Base-by-base conservation (phyloP, 2,113 vertebrate genomes). In the Eonycteris spelaea region DNA sequence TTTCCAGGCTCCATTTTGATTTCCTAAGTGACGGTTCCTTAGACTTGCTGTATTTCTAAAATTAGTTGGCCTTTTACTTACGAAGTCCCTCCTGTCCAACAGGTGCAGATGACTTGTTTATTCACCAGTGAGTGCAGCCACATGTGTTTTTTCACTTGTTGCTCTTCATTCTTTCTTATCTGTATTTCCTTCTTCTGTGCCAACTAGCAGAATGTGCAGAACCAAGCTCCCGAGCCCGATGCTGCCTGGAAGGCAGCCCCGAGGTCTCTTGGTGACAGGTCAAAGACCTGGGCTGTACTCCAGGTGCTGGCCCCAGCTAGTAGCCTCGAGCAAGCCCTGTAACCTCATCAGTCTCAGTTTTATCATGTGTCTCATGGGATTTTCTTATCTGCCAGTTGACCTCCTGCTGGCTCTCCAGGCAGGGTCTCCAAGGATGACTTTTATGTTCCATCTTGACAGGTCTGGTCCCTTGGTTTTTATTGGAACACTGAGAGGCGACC, bases 41-140 rank as follows among this genome's bases (percentile, higher is more conserved):
- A 73, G 45, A 57, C 68, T 74, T 22, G n/a, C n/a, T 45, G 8
- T 82, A 57, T 88, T 95, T 92, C 96, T 97, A 92, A 96, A 96
- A 92, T 95, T 95, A 97, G 67, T 51, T 9, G 0, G 55, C 84
- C 55, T 89, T 75, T 89, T 80, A 59, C 57, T 82, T 83, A 59
- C 65, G 38, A 33, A 61, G 30, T 15, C 55, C 48, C 63, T 77
- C 82, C 59, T 85, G 9, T 84, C 35, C 21, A 19, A 21, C 93
- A 94, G 88, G 95, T 96, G 85, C 80, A 14, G 45, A 65, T 61
- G 38, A 65, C 80, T 55, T 87, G 51, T 79, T 96, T 67, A 35
- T 87, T 80, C 28, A 19, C 35, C 82, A 8, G 43, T 93, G 82
- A 21, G 18, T 65, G 51, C 30, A 90, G 45, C 95, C 86, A 14